Evolutionary conservation across 2,888 invertebrate species (phyloP).

Genomic region (Parnassius smintheus): DNA sequence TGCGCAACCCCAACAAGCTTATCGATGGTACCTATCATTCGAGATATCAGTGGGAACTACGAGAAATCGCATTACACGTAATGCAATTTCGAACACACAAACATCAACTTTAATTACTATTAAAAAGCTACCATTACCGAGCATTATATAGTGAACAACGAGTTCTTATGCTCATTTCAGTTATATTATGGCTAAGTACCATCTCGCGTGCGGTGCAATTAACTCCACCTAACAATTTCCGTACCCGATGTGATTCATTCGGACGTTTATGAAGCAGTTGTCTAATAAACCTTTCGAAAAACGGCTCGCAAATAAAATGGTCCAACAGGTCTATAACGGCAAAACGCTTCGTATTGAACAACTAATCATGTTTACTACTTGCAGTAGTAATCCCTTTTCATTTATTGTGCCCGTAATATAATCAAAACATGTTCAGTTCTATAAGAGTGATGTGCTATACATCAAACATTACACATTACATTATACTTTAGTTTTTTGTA

Average conservation of each 20-base stretch:
- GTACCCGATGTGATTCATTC: slow-evolving; percentile 31
- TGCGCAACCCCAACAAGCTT: slow-evolving; percentile 32
- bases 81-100: slow-evolving; percentile 8
- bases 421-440: not conserved
- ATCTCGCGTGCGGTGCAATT: slow-evolving; percentile 45
- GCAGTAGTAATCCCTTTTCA: not conserved
- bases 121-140: slow-evolving; percentile 19
- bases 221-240: slow-evolving; percentile 40
- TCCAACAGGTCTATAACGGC: slow-evolving; percentile 9
- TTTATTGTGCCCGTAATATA: slow-evolving; percentile 9
- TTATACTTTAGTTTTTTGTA: no score
- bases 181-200: slow-evolving; percentile 42
- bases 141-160: slow-evolving; percentile 23
- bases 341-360: slow-evolving; percentile 2
- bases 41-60: slow-evolving; percentile 31
- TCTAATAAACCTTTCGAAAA: slow-evolving; percentile 30
- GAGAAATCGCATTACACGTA: slow-evolving; percentile 28
- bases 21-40: slow-evolving; percentile 34
- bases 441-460: no score
- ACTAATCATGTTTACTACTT: slow-evolving; percentile 6
- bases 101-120: slow-evolving; percentile 21
- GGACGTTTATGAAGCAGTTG: slow-evolving; percentile 37
- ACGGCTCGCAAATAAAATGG: slow-evolving; percentile 22
- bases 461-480: no score
- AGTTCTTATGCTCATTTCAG: slow-evolving; percentile 36